phyloP scores from a whole-genome alignment of 1,140 invertebrate genomes.

The Drosophila rhopaloa region DNA sequence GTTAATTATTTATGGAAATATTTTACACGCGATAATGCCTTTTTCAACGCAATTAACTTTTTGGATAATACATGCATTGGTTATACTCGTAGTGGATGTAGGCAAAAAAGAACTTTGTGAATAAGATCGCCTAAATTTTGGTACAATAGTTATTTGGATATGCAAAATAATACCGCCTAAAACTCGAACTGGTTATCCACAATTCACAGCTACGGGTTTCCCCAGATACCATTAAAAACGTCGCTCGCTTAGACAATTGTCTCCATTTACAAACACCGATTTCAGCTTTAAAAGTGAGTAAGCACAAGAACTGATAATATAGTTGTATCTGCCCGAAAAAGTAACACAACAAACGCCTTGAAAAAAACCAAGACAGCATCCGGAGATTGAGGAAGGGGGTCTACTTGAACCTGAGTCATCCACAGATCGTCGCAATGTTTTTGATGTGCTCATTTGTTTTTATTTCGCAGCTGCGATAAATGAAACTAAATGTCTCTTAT shows the following conservation, averaged over 20 bases:
- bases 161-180: no score
- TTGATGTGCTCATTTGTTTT: conserved; percentile 13
- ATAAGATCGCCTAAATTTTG: no score
- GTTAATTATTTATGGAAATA: conserved; percentile 1
- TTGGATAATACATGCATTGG: background rate
- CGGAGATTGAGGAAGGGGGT: conserved; percentile 5
- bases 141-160: no score
- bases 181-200: no score
- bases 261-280: conserved; percentile 43
- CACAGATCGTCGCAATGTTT: conserved; percentile 30
- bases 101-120: no score
- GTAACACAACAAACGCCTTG: conserved; percentile 41
- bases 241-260: conserved; percentile 12
- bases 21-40: background rate
- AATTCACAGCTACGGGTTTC: background rate
- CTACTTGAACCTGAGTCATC: conserved; percentile 37
- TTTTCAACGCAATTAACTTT: background rate
- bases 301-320: conserved; percentile 43
- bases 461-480: conserved; percentile 46
- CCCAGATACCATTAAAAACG: conserved; percentile 2
- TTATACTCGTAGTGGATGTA: no score
- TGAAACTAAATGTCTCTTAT: conserved; percentile 70
- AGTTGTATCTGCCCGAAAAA: conserved; percentile 26
- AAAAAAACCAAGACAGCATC: conserved; percentile 27
- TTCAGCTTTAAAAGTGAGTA: conserved; percentile 44